Conservation (phyloP, 2,888 invertebrate genomes). For the Sicus ferrugineus region DNA sequence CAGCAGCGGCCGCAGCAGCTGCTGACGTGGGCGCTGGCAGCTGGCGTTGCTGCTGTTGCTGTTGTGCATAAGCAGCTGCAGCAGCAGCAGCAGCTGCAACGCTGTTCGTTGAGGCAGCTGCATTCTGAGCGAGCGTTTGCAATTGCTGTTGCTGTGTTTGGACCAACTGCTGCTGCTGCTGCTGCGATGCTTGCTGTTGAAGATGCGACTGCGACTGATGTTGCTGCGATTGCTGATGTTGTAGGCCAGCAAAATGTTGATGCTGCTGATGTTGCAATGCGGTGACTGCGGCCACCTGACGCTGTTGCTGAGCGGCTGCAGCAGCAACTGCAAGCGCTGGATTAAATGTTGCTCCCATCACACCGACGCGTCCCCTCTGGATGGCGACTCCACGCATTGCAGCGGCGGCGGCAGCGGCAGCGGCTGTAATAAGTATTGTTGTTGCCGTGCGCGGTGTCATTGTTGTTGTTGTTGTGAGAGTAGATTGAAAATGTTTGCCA, state of each 20-base stretch:
- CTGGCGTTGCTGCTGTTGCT: slow-evolving; percentile 52
- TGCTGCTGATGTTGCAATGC: slow-evolving; percentile 69
- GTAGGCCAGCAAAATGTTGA: slow-evolving; percentile 49
- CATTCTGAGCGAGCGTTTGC: slow-evolving; percentile 46
- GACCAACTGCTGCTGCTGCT: slow-evolving; percentile 48
- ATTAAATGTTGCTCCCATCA: slow-evolving; percentile 67
- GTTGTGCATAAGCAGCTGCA: slow-evolving; percentile 45
- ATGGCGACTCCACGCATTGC: slow-evolving; percentile 85
- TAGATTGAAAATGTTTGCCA: neutral
- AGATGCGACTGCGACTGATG: slow-evolving; percentile 49
- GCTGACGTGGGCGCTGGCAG: slow-evolving; percentile 50
- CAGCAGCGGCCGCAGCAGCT: slow-evolving; percentile 66
- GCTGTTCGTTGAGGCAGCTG: slow-evolving; percentile 55
- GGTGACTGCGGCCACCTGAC: slow-evolving; percentile 66
- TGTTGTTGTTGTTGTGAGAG: slow-evolving; percentile 12
- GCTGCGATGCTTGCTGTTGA: slow-evolving; percentile 47
- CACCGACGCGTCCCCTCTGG: slow-evolving; percentile 73
- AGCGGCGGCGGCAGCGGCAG: slow-evolving; percentile 71
- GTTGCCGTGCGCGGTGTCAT: slow-evolving; percentile 24
- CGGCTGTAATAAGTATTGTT: slow-evolving; percentile 42
- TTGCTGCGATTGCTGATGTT: slow-evolving; percentile 38
- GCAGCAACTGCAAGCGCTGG: slow-evolving; percentile 70
- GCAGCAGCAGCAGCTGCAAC: slow-evolving; percentile 67
- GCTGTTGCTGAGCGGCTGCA: slow-evolving; percentile 69
- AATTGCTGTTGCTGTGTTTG: slow-evolving; percentile 46